Conservation (phyloP, 2,888 invertebrate genomes). For the Yponomeuta plumbellus region DNA sequence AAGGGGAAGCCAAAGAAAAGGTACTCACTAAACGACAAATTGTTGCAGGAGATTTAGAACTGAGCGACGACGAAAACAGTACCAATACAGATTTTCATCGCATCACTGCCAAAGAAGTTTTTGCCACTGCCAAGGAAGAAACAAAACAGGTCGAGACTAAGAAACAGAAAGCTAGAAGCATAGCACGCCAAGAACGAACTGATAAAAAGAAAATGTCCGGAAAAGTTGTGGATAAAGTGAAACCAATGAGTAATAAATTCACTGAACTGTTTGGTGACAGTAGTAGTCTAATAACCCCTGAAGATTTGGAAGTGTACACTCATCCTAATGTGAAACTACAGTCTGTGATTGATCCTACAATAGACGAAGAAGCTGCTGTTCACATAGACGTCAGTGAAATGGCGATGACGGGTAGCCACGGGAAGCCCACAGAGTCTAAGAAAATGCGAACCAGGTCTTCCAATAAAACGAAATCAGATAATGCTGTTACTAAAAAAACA, state of each 20-base stretch:
- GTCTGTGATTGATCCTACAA: neutral
- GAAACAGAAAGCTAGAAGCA: neutral
- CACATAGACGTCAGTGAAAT: neutral
- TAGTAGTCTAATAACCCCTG: conserved; percentile 62
- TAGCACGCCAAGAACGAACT: neutral
- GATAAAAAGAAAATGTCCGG: neutral
- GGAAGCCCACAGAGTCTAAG: neutral
- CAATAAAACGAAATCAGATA: neutral
- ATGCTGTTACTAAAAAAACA: neutral
- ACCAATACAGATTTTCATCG: conserved; percentile 35
- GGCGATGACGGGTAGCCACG: neutral
- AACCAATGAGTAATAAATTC: conserved; percentile 43
- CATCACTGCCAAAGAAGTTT: conserved; percentile 20
- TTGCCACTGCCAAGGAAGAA: neutral
- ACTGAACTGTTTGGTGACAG: conserved; percentile 61
- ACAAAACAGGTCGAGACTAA: neutral
- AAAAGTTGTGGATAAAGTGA: conserved; percentile 14
- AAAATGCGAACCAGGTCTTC: neutral
- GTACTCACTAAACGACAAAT: conserved; percentile 23
- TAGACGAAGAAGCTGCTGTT: neutral
- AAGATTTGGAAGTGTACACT: conserved; percentile 50
- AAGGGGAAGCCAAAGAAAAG: neutral
- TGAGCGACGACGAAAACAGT: conserved; percentile 62
- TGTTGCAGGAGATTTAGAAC: conserved; percentile 56
- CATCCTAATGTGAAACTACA: neutral